Base-by-base conservation (phyloP, 92 coral and sea anemone species). In the Phenganax subtilis region DNA sequence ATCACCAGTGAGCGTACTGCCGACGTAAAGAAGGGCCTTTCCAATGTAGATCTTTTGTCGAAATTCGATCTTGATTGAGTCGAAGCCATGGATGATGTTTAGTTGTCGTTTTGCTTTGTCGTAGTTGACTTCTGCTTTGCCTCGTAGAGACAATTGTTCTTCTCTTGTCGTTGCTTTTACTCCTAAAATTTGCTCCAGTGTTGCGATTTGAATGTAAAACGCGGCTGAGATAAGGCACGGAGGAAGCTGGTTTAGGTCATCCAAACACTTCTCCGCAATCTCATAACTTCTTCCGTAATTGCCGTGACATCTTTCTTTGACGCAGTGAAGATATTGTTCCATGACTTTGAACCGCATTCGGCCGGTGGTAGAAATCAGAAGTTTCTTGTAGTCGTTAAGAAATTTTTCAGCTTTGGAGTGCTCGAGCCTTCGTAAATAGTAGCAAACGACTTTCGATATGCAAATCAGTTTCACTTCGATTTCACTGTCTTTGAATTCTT, bases 301-400 rank as follows among this genome's bases (percentile, higher is more conserved):
- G 55, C 87, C 84, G 44, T 76, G 65, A 55, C 78, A 77, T 28
- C 87, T 77, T 77, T 85, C 84, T 80, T 69, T 37, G 20, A 82
- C 70, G 12, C 72, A 85, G 57, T 12, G 78, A n/a, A 85, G 37
- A 51, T 77, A 76, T 17, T 57, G 70, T 58, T 65, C 63, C 84
- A 75, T 65, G n/a, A 79, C 83, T 28, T 85, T 56, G 71, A 85
- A 85, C 30, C 67, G 77, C 47, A 17, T 6, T 44, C 8, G 12
- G 52, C 64, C 71, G 27, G 68, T 25, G 12, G 72, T 37, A 6
- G 68, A 30, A 9, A 16, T 0, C 64, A 75, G 70, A 7, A 7
- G 77, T 10, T 51, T 15, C 52, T 15, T 11, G 10, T 68, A 37
- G 5, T 29, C 37, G 4, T 55, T 57, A 55, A 69, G 63, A 30